phyloP scores from a whole-genome alignment of 2,113 vertebrate genomes.

The Podarcis muralis region DNA sequence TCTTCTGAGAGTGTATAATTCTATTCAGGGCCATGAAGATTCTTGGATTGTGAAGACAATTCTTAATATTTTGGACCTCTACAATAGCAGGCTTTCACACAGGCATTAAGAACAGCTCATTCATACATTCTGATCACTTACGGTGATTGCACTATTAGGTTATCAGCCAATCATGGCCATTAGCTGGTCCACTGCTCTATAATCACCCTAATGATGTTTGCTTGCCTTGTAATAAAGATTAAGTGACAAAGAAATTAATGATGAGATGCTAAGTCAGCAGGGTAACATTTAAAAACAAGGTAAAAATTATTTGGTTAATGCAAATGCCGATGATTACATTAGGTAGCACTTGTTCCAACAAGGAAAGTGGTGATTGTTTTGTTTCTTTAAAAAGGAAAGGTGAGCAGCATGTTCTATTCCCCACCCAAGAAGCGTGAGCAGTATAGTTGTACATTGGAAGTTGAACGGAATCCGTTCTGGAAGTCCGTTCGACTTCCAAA shows the following conservation, averaged over 20 bases:
- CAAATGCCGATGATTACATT: conserved; percentile 14
- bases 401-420: not conserved
- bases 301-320: conserved; percentile 24
- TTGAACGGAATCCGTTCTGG: no score
- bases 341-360: not conserved
- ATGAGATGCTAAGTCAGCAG: not conserved
- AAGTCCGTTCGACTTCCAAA: no score
- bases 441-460: not conserved
- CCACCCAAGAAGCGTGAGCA: not conserved
- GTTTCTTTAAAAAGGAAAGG: not conserved
- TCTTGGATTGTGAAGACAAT: not conserved
- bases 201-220: conserved; percentile 16
- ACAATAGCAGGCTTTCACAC: not conserved
- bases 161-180: conserved; percentile 14
- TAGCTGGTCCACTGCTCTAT: not conserved
- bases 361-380: not conserved
- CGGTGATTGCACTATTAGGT: not conserved
- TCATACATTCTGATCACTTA: not conserved
- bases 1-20: not conserved
- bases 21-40: not conserved
- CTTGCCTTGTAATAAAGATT: conserved; percentile 19
- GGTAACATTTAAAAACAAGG: not conserved
- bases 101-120: not conserved
- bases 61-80: not conserved
- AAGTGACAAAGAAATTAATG: conserved; percentile 6